Evolutionary conservation across 2,113 vertebrate genomes (phyloP).

Genomic region (Myanophis thanlyinensis): DNA sequence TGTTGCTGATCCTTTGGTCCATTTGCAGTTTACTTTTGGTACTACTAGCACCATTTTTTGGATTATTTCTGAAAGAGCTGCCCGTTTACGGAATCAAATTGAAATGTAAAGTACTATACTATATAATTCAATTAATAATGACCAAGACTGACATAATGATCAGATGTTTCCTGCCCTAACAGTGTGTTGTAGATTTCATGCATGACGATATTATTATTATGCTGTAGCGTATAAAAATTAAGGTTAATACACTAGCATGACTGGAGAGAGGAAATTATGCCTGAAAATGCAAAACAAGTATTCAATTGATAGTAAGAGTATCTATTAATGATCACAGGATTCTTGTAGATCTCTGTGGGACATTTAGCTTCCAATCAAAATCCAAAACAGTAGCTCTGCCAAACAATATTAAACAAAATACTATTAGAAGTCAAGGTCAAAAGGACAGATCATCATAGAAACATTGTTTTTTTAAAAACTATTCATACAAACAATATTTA

Average conservation of each 20-base stretch:
- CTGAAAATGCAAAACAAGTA: constrained; percentile 36
- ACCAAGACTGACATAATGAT: constrained; percentile 24
- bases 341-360: not conserved
- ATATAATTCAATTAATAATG: constrained; percentile 44
- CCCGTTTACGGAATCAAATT: constrained; percentile 26
- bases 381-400: not conserved
- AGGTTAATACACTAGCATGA: constrained; percentile 18
- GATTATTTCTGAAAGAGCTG: constrained; percentile 11
- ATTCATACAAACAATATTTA: not conserved
- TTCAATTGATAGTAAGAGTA: constrained; percentile 8
- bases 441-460: not conserved
- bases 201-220: constrained; percentile 27
- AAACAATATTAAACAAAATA: not conserved
- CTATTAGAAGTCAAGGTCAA: not conserved
- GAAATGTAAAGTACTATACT: constrained; percentile 14
- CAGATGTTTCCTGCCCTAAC: constrained; percentile 34
- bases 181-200: constrained; percentile 11
- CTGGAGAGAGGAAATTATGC: not conserved
- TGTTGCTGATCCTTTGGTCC: not conserved
- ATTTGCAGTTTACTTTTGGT: not conserved
- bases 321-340: constrained; percentile 2
- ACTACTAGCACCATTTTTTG: not conserved
- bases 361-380: not conserved
- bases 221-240: constrained; percentile 40
- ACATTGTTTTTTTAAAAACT: no score